These are phyloP conservation scores for Planococcus citri DNA, from an alignment of 1,140 invertebrate genomes.

Conservation along the genomic window DNA sequence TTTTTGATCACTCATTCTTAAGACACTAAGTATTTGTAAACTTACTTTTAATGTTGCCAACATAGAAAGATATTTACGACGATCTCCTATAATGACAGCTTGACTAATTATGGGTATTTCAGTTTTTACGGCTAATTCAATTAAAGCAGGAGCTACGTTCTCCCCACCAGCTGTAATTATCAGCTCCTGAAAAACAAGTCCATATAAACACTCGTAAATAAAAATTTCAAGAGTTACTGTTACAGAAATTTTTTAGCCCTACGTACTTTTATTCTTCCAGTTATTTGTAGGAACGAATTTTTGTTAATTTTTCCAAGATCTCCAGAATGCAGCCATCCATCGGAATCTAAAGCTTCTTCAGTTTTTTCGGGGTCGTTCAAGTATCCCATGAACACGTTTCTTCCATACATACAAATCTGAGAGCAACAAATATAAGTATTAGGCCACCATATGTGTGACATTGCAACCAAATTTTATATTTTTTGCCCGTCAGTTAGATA, in stretches of 20 bases:
- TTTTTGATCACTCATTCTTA: neutral
- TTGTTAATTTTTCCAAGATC: conserved; percentile 65
- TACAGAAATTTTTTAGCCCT: neutral
- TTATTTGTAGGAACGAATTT: conserved; percentile 61
- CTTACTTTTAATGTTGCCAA: conserved; percentile 70
- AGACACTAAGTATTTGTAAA: neutral
- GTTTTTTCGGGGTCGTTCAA: conserved; percentile 63
- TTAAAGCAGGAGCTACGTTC: conserved; percentile 74
- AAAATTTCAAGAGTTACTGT: neutral
- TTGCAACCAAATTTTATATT: too few relatives aligned
- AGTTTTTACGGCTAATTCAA: conserved; percentile 66
- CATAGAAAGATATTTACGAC: conserved; percentile 69
- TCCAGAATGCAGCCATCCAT: conserved; percentile 69
- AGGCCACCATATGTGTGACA: too few relatives aligned
- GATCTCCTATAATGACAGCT: conserved; percentile 74
- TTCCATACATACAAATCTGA: conserved; percentile 56
- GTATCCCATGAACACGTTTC: conserved; percentile 84
- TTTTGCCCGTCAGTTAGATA: too few relatives aligned
- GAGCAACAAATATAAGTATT: neutral
- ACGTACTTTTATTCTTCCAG: conserved; percentile 63
- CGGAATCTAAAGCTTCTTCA: conserved; percentile 51
- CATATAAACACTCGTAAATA: neutral
- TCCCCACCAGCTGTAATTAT: conserved; percentile 90
- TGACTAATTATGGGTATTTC: conserved; percentile 66
- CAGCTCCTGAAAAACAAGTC: conserved; percentile 45